These are phyloP conservation scores for Zosterops pallidus DNA, from an alignment of 2,113 vertebrate species.

Conservation along the genomic window DNA sequence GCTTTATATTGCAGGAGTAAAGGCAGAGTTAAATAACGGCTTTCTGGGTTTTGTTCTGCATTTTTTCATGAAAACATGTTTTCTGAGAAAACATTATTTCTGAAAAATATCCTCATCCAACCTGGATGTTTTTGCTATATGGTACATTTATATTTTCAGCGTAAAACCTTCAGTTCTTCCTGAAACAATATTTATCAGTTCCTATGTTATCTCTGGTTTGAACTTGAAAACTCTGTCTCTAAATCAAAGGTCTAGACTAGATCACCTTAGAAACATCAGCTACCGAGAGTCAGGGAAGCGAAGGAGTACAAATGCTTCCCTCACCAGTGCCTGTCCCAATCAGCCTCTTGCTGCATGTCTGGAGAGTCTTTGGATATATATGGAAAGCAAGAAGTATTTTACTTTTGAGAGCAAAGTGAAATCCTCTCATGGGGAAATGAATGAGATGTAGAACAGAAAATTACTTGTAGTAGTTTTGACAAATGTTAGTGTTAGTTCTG, in stretches of 20 bases:
- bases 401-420: background rate
- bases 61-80: background rate
- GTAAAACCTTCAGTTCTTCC: background rate
- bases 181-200: background rate
- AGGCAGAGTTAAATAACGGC: background rate
- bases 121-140: background rate
- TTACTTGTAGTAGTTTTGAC: background rate
- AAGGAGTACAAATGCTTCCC: background rate
- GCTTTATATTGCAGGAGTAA: background rate
- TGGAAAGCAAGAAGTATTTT: background rate
- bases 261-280: background rate
- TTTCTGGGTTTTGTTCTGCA: background rate
- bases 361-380: background rate
- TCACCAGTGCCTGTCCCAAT: background rate
- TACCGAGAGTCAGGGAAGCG: background rate
- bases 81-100: background rate
- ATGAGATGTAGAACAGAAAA: background rate
- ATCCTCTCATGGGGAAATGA: background rate
- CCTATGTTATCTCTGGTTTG: background rate
- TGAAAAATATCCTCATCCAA: background rate
- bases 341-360: accelerated
- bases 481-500: background rate
- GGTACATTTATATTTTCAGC: background rate
- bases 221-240: background rate
- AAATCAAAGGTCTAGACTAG: background rate